Evolutionary conservation across 2,113 vertebrate species (phyloP), one percentile per base, ranked within the genome.

Genomic region (Coreoperca whiteheadi): DNA sequence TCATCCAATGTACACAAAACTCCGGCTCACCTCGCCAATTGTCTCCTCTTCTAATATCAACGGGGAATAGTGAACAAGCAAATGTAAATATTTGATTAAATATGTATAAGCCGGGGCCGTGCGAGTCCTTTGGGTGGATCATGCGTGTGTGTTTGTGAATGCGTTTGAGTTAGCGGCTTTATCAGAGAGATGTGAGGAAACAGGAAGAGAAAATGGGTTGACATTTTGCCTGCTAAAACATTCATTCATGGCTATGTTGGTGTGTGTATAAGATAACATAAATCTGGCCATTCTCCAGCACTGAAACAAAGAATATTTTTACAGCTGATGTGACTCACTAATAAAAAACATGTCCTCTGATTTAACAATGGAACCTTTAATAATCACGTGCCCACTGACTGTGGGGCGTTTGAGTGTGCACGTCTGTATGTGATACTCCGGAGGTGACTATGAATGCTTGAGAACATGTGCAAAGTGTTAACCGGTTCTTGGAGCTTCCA

Each of bases 401-500:
- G 14, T 21, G 64, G 23, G n/a, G n/a, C n/a, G n/a, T 78, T 54
- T 76, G 28, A 21, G 59, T 51, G 28, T 83, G 50, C 69, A 57
- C 59, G 54, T 81, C 37, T 83, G 61, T 46, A 57, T 87, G 65
- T 86, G 82, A 85, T 88, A 88, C 83, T 87, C 83, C 72, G 14
- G 10, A 83, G 69, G 43, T 86, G 65, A 78, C 43, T 75, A n/a
- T 43, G 71, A 83, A 54, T 14, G 51, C 15, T 75, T 34, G 30
- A 70, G 67, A 78, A 82, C 73, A 88, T 86, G 82, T 89, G 88
- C 10, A 43, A 91, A 84, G 86, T 89, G 85, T 91, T 90, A 93
- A 91, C 65, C 79, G 67, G 81, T 79, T 79, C 70, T 77, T 16
- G 14, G 69, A 83, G 83, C 76, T 65, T 69, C 79, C 60, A 70